These are phyloP conservation scores for Morpho achilles DNA, from an alignment of 2,888 invertebrate genomes.

Conservation along the genomic window DNA sequence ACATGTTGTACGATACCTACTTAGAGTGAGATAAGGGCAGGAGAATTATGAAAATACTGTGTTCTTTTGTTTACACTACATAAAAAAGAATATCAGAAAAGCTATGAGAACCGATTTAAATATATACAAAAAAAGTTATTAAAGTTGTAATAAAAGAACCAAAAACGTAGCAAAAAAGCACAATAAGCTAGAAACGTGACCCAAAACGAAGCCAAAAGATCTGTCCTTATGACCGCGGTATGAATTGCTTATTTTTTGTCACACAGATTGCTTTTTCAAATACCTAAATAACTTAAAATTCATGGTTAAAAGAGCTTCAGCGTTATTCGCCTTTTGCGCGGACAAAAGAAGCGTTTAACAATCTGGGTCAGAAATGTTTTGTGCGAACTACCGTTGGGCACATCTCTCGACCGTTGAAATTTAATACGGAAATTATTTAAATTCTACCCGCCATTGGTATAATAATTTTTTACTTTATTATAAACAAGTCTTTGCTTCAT, in stretches of 20 bases:
- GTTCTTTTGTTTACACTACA: too few relatives aligned
- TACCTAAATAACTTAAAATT: constrained; percentile 4
- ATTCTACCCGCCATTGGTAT: not conserved
- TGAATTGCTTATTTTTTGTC: constrained; percentile 13
- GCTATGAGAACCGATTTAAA: not conserved
- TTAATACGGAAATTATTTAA: not conserved
- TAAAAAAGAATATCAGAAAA: not conserved
- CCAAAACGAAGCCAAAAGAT: constrained; percentile 9
- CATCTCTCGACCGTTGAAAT: not conserved
- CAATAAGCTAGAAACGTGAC: constrained; percentile 16
- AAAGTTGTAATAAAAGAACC: not conserved
- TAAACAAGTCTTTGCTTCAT: too few relatives aligned
- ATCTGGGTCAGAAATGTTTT: constrained; percentile 16
- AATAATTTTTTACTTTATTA: too few relatives aligned
- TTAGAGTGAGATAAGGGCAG: too few relatives aligned
- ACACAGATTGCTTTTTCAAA: constrained; percentile 6
- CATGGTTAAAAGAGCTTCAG: not conserved
- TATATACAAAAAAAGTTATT: too few relatives aligned
- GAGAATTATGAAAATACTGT: too few relatives aligned
- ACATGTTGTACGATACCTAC: too few relatives aligned
- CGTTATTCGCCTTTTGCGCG: not conserved
- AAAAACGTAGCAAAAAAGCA: constrained; percentile 5
- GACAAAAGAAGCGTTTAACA: constrained; percentile 12
- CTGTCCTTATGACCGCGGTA: constrained; percentile 8
- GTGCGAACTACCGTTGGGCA: not conserved